These are phyloP conservation scores for Decapterus maruadsi DNA, from an alignment of 2,797 vertebrate genomes.

Conservation along the genomic window DNA sequence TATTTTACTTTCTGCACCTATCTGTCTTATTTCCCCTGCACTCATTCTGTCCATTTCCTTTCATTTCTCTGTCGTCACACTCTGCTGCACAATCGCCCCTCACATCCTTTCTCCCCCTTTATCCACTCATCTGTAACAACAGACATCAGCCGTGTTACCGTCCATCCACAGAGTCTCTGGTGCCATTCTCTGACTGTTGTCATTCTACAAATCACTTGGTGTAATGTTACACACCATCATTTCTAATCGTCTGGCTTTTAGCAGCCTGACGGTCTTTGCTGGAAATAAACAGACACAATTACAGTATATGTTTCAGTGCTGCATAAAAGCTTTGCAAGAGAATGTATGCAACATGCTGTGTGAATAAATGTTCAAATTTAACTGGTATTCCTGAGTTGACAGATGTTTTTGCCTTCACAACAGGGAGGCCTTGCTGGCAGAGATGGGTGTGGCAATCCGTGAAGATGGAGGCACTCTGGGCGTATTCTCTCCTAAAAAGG, in stretches of 20 bases:
- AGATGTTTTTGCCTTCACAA: slow-evolving; percentile 26
- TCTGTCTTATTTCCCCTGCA: slow-evolving; percentile 39
- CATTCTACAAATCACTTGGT: slow-evolving; percentile 34
- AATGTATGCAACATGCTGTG: background rate
- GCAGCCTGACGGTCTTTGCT: slow-evolving; percentile 15
- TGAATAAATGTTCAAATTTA: background rate
- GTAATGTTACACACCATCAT: slow-evolving; percentile 22
- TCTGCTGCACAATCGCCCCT: slow-evolving; percentile 51
- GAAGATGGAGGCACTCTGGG: slow-evolving; percentile 98
- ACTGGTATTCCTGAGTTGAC: background rate
- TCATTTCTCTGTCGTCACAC: slow-evolving; percentile 37
- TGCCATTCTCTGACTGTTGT: slow-evolving; percentile 52
- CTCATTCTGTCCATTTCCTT: slow-evolving; percentile 52
- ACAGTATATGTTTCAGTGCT: background rate
- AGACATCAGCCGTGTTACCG: slow-evolving; percentile 48
- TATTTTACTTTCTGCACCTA: slow-evolving; percentile 42
- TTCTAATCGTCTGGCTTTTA: slow-evolving; percentile 18
- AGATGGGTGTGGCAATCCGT: slow-evolving; percentile 99
- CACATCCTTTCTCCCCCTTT: slow-evolving; percentile 39
- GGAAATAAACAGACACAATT: slow-evolving; percentile 1
- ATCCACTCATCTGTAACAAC: slow-evolving; percentile 52
- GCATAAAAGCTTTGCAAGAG: background rate
- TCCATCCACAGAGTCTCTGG: slow-evolving; percentile 44
- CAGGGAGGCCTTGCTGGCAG: slow-evolving; percentile 96
- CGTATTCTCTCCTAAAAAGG: slow-evolving; percentile 99